phyloP scores from a whole-genome alignment of 2,888 invertebrate species.

The Cerastis leucographa region DNA sequence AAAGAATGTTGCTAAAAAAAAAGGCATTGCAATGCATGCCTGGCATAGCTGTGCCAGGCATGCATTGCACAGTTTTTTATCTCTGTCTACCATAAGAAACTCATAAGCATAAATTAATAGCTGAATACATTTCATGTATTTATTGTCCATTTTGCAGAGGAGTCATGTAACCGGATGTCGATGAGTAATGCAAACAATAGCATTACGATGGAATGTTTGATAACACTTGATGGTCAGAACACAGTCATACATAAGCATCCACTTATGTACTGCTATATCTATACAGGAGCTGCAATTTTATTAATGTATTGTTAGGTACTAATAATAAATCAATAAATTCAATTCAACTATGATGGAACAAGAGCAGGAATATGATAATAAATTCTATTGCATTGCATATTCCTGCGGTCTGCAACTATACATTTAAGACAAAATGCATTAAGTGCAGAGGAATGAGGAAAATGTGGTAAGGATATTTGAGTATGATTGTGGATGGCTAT shows the following conservation, averaged over 20 bases:
- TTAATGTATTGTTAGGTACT: neutral
- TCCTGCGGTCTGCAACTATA: no score
- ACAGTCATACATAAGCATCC: neutral
- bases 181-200: constrained; percentile 34
- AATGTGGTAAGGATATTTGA: no score
- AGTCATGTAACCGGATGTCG: constrained; percentile 15
- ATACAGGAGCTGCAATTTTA: constrained; percentile 6
- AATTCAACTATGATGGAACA: neutral
- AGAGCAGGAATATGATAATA: neutral
- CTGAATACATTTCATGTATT: neutral
- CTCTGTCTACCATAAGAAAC: neutral
- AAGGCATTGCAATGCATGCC: neutral
- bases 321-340: neutral
- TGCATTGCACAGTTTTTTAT: no score
- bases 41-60: no score
- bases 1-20: no score
- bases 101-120: neutral
- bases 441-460: no score
- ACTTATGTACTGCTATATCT: neutral
- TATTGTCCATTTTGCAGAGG: neutral
- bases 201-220: constrained; percentile 34
- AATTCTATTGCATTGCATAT: no score
- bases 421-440: no score
- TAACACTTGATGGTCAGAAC: constrained; percentile 14
- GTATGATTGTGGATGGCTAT: no score